Percentiles rank a stretch among this genome's conserved stretches.
Evolutionary conservation across 2,797 vertebrate species (phyloP).

Genomic region (Coregonus suidteri): DNA sequence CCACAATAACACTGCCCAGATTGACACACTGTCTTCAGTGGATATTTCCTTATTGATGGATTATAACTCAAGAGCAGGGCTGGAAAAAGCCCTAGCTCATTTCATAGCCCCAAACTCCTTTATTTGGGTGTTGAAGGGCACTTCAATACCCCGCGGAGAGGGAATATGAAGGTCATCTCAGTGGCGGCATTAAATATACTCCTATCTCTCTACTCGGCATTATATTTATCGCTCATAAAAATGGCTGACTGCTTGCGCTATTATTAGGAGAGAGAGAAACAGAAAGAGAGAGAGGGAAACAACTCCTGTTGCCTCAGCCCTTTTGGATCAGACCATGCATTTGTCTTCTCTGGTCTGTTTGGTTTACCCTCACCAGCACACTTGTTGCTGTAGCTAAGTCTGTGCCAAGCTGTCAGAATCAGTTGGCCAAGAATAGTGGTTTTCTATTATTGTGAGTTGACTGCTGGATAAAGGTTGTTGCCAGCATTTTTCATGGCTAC

Average conservation of each 20-base stretch:
- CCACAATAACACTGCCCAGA: not conserved
- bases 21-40: not conserved
- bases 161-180: slow-evolving; percentile 36
- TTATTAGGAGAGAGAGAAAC: slow-evolving; percentile 18
- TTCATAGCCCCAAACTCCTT: not conserved
- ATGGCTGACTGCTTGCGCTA: slow-evolving; percentile 10
- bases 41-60: not conserved
- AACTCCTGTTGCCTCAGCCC: not conserved
- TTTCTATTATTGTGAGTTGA: not conserved
- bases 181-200: slow-evolving; percentile 39
- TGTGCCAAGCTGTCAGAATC: slow-evolving; percentile 2
- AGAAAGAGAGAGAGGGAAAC: not conserved
- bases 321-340: not conserved
- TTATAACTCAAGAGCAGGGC: slow-evolving; percentile 1
- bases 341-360: slow-evolving; percentile 5
- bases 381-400: not conserved
- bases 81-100: not conserved
- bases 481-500: not conserved
- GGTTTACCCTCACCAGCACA: not conserved
- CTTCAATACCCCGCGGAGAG: slow-evolving; percentile 25
- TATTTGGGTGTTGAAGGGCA: slow-evolving; percentile 6
- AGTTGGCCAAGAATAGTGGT: not conserved
- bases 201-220: slow-evolving; percentile 6
- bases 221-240: slow-evolving; percentile 29
- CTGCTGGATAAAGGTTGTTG: not conserved